Evolutionary conservation across 2,797 vertebrate genomes (phyloP).

Genomic region (Pangasius mekongensis): DNA sequence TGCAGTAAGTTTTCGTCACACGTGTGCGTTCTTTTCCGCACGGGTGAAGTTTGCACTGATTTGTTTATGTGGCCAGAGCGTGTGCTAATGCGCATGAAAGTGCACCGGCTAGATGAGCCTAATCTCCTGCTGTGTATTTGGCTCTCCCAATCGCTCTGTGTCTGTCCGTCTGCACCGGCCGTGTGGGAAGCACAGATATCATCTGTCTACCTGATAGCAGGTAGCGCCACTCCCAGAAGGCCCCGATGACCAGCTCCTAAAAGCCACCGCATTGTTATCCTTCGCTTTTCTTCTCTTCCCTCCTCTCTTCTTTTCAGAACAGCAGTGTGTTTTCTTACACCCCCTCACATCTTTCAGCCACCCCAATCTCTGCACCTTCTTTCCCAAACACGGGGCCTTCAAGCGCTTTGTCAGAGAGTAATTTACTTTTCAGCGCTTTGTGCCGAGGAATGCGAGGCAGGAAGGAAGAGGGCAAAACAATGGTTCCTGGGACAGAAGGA

Average conservation of each 20-base stretch:
- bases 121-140: constrained; percentile 65
- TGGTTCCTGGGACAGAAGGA: constrained; percentile 72
- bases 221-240: constrained; percentile 69
- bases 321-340: constrained; percentile 63
- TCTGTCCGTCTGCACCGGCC: constrained; percentile 58
- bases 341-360: constrained; percentile 68
- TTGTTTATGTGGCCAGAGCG: not conserved
- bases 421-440: constrained; percentile 80
- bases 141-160: constrained; percentile 66
- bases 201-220: constrained; percentile 80
- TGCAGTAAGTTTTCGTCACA: not conserved
- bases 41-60: not conserved
- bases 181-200: constrained; percentile 69
- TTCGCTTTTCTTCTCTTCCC: constrained; percentile 23
- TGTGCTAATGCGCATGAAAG: not conserved
- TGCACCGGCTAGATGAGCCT: constrained; percentile 51
- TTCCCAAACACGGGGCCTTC: constrained; percentile 69
- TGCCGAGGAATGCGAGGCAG: constrained; percentile 79
- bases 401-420: constrained; percentile 75
- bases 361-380: constrained; percentile 64
- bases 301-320: constrained; percentile 45
- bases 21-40: no score
- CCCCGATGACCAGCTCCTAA: constrained; percentile 70
- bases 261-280: constrained; percentile 44
- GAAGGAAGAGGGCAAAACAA: constrained; percentile 79